Conservation (phyloP, 2,888 invertebrate genomes). For the Sympetrum striolatum region DNA sequence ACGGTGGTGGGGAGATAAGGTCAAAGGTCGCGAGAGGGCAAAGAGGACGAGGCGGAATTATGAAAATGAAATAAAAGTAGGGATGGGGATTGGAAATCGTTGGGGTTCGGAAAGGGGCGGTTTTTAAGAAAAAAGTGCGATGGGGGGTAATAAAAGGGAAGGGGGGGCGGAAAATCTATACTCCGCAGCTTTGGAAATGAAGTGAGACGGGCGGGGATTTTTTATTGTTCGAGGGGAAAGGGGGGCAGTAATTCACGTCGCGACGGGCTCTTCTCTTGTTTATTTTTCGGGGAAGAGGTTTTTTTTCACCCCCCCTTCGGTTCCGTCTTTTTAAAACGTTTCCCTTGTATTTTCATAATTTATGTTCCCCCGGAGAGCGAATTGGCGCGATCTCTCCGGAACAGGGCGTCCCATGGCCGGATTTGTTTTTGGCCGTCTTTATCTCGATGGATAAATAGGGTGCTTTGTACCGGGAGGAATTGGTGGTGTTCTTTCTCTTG, state of each 20-base stretch:
- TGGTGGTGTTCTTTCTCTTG: neutral
- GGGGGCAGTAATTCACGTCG: neutral
- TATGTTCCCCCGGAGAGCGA: neutral
- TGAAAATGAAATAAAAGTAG: neutral
- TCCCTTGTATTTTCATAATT: slow-evolving; percentile 29
- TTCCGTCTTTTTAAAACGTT: slow-evolving; percentile 26
- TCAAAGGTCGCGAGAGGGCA: slow-evolving; percentile 42
- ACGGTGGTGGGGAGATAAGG: slow-evolving; percentile 9
- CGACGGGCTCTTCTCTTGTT: neutral
- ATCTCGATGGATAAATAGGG: too few relatives aligned
- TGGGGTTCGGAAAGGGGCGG: neutral
- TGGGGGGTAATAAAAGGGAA: neutral
- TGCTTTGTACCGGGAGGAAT: too few relatives aligned
- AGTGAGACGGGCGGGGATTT: neutral
- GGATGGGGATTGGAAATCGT: neutral
- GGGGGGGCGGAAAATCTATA: neutral
- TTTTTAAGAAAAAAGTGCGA: neutral
- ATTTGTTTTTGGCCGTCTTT: neutral
- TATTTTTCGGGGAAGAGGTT: neutral
- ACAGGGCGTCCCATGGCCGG: neutral
- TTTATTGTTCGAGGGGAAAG: neutral
- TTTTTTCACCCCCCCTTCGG: neutral
- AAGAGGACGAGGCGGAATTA: slow-evolving; percentile 12
- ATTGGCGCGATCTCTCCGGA: slow-evolving; percentile 5
- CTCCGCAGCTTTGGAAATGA: slow-evolving; percentile 20